Percentiles rank a stretch among this genome's conserved stretches.
phyloP scores from a whole-genome alignment of 2,888 invertebrate genomes.

The Diaperis boleti region DNA sequence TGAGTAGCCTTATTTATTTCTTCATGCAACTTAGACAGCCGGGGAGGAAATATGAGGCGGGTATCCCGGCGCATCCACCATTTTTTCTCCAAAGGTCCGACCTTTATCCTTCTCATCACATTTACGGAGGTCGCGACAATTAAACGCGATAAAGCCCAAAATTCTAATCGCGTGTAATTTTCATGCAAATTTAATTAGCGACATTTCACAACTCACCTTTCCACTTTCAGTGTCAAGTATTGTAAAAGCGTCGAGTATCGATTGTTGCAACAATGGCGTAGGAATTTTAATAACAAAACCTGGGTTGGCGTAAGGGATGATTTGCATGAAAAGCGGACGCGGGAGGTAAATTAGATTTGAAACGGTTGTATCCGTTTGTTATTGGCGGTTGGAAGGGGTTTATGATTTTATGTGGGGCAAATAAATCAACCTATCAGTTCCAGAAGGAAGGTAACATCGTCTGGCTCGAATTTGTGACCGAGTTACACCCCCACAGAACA shows the following conservation, averaged over 20 bases:
- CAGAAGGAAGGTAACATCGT: no score
- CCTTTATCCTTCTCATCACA: no score
- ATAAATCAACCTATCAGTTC: no score
- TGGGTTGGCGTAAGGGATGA: slow-evolving; percentile 7
- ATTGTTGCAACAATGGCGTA: slow-evolving; percentile 11
- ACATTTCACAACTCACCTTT: slow-evolving; percentile 23
- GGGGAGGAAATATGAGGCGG: no score
- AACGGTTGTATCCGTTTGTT: not conserved
- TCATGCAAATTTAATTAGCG: slow-evolving; percentile 34
- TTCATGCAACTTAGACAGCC: no score
- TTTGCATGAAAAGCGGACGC: slow-evolving; percentile 3
- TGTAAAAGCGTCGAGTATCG: slow-evolving; percentile 18
- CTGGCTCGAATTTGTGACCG: no score
- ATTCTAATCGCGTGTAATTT: slow-evolving; percentile 24
- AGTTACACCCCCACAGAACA: no score
- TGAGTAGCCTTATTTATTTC: no score
- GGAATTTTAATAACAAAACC: slow-evolving; percentile 20
- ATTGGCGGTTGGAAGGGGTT: not conserved
- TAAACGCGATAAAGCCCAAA: not conserved
- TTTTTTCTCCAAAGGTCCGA: no score
- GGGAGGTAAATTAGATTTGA: slow-evolving; percentile 3
- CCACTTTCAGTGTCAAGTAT: slow-evolving; percentile 25
- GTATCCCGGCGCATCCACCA: no score
- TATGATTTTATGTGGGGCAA: no score
- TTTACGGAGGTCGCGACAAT: not conserved